Evolutionary conservation across 1,140 invertebrate genomes (phyloP).

Genomic region (Heliconius hermathena): DNA sequence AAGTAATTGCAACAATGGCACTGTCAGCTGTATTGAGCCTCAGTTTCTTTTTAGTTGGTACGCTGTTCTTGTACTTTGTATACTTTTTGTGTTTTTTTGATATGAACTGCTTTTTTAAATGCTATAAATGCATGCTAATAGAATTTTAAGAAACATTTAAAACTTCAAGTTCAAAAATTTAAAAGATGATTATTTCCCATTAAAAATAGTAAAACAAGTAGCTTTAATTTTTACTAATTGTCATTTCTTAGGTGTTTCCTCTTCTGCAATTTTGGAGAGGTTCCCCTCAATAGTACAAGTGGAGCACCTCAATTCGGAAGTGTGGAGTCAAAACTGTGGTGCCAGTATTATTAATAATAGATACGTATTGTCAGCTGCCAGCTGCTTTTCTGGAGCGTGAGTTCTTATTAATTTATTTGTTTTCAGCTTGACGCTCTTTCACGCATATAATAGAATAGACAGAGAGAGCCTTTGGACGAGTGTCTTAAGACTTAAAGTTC

Average conservation of each 20-base stretch:
- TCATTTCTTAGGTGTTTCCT: not conserved
- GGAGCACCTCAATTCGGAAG: not conserved
- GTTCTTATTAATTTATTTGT: not conserved
- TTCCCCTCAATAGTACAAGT: not conserved
- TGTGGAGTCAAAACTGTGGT: not conserved
- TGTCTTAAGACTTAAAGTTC: too few relatives aligned
- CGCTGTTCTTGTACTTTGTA: not conserved
- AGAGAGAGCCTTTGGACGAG: too few relatives aligned
- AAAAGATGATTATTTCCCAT: not conserved
- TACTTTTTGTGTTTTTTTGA: too few relatives aligned
- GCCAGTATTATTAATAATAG: not conserved
- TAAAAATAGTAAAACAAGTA: not conserved
- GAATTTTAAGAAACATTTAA: too few relatives aligned
- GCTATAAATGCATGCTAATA: too few relatives aligned
- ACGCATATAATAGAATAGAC: not conserved
- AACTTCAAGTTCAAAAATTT: not conserved
- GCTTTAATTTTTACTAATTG: not conserved
- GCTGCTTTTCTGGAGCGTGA: conserved; percentile 20
- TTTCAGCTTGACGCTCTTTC: not conserved
- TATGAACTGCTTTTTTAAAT: not conserved
- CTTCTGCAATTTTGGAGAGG: not conserved
- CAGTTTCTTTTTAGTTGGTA: not conserved
- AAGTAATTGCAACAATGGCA: not conserved
- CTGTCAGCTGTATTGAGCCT: not conserved
- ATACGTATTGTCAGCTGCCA: conserved; percentile 16